A percentile compares a stretch with the other conserved stretches of the same genome.
phyloP scores from a whole-genome alignment of 2,888 invertebrate genomes.

The Eupithecia vulgata region DNA sequence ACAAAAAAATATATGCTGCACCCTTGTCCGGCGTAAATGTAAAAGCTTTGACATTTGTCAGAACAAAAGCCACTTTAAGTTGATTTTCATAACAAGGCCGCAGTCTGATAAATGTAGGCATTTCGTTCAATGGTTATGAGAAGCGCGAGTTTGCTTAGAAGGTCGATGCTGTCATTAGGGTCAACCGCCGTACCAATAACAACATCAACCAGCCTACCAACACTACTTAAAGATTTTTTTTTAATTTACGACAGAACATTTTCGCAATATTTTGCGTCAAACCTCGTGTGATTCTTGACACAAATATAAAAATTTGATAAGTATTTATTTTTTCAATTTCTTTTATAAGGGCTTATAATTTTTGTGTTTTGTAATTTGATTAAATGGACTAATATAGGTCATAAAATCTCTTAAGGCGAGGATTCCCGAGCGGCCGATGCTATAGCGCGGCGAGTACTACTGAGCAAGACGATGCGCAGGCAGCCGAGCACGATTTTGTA shows the following conservation, averaged over 20 bases:
- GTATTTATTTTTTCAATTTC: not conserved
- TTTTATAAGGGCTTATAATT: not conserved
- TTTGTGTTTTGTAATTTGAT: not conserved
- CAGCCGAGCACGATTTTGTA: no score
- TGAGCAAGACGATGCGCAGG: no score
- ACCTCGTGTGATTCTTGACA: conserved; percentile 1
- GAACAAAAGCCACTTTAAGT: not conserved
- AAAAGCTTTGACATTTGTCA: not conserved
- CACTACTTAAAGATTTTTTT: not conserved
- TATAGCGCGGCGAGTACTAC: no score
- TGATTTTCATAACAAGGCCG: conserved; percentile 4
- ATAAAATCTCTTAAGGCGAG: no score
- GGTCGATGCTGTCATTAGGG: conserved; percentile 73
- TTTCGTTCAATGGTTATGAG: conserved; percentile 34
- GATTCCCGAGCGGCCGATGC: no score
- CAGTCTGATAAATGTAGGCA: conserved; percentile 20
- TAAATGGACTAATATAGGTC: not conserved
- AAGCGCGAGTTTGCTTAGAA: conserved; percentile 51
- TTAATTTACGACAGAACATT: not conserved
- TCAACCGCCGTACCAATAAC: conserved; percentile 62
- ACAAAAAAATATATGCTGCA: not conserved
- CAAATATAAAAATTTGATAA: not conserved
- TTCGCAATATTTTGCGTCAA: not conserved
- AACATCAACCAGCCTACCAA: conserved; percentile 18
- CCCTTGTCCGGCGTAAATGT: not conserved